Base-by-base conservation (phyloP, 35 echinoderm and acorn worm species). In the Chiridota heheva region DNA sequence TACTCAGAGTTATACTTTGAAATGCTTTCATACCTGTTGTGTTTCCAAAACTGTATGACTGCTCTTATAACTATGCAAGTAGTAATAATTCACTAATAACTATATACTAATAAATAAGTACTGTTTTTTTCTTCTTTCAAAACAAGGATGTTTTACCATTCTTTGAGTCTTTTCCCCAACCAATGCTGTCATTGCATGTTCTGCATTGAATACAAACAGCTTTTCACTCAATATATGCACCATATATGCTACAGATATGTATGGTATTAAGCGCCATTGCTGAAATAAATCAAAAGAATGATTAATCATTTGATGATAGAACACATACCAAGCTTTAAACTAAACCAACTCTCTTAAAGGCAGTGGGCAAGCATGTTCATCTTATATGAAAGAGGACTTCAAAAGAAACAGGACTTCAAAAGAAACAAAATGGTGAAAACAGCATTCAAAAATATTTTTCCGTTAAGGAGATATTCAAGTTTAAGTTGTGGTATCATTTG, bases 201-300 rank as follows among this genome's bases (percentile, higher is more conserved):
- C 81, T n/a, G 10, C 39, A 48, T 74, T 86, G 37, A 56, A 20
- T 5, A 67, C 40, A 34, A 42, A 57, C 2, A 98, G 44, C n/a
- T 74, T 60, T 8, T 49, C 45, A 13, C 48, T 68, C 16, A 91
- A 40, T 20, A 60, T 45, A 31, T 88, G 81, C 53, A 84, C 13
- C 15, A 69, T 89, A 65, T 92, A 98, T 1, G 65, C 31, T 37
- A 89, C 95, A 67, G 95, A 84, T 18, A 98, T 67, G 67, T 98
- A 98, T 34, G 95, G 95, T 40, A 98, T 80, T 10, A 98, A 33
- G 33, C 95, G 66, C 93, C 93, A 98, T 98, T 98, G 95, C 95
- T 98, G 65, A 25, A 43, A 77, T 24, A 42, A 49, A 66, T 69
- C 67, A 16, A 56, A 31, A 29, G 61, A 65, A 12, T 7, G 33